These are phyloP conservation scores for Mastomys coucha DNA, from an alignment of 2,113 vertebrate species.

Conservation along the genomic window DNA sequence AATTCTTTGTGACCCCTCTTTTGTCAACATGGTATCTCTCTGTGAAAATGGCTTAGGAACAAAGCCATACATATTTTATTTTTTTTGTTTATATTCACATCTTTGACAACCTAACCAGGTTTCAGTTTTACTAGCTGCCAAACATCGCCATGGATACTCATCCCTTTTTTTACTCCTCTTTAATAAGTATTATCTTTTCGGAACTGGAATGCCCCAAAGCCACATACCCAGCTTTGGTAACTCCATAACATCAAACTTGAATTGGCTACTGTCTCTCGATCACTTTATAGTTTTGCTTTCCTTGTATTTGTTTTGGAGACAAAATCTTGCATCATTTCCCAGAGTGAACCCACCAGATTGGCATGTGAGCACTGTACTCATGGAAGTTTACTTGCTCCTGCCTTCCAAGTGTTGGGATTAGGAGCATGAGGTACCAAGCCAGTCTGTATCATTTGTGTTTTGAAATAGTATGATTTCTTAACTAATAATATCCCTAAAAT, in stretches of 20 bases:
- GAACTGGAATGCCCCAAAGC: background rate
- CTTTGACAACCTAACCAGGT: background rate
- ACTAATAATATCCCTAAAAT: background rate
- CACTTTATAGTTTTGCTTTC: background rate
- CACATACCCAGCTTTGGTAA: background rate
- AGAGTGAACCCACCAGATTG: background rate
- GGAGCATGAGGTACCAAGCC: background rate
- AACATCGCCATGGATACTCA: background rate
- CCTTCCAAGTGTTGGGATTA: background rate
- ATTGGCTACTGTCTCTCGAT: background rate
- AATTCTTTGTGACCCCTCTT: background rate
- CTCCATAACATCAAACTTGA: background rate
- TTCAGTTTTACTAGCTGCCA: background rate
- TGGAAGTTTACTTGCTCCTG: background rate
- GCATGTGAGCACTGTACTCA: background rate
- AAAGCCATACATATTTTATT: background rate
- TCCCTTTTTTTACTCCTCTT: background rate
- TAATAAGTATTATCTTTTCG: background rate
- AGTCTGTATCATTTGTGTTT: background rate
- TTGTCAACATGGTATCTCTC: background rate
- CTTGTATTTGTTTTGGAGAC: background rate
- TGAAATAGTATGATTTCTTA: background rate
- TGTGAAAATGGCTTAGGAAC: background rate
- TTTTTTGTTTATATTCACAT: background rate
- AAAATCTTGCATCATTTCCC: background rate